These are phyloP conservation scores for Elgonia sp. DNA, from an alignment of 2,888 invertebrate genomes.

Conservation along the genomic window DNA sequence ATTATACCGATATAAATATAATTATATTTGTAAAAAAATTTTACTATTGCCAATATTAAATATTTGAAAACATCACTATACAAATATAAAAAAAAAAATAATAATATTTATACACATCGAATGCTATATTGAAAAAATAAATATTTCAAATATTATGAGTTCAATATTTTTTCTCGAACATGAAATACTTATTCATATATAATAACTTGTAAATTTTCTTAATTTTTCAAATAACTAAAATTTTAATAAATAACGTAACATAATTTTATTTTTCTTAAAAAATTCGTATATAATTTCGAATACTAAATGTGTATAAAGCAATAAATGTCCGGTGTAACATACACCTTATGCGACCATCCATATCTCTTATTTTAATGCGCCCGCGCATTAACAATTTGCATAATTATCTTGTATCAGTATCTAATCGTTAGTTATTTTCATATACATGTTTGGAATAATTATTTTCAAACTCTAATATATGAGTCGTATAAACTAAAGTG, in stretches of 20 bases:
- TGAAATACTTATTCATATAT: too few relatives aligned
- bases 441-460: constrained; percentile 9
- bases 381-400: constrained; percentile 45
- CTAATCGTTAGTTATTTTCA: constrained; percentile 36
- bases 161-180: too few relatives aligned
- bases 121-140: too few relatives aligned
- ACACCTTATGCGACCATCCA: constrained; percentile 59
- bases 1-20: too few relatives aligned
- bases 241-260: too few relatives aligned
- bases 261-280: background rate
- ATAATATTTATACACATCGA: too few relatives aligned
- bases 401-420: constrained; percentile 60
- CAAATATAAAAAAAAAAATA: too few relatives aligned
- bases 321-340: constrained; percentile 35
- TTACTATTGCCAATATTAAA: background rate
- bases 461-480: constrained; percentile 9
- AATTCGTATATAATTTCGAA: background rate
- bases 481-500: background rate
- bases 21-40: too few relatives aligned
- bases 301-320: constrained; percentile 14
- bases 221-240: too few relatives aligned
- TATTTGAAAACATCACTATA: background rate
- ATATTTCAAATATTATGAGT: too few relatives aligned
- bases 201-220: too few relatives aligned
- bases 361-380: constrained; percentile 49